Percentiles rank a stretch among this genome's conserved stretches.
phyloP scores from a whole-genome alignment of 2,113 vertebrate genomes.

The Chamaea fasciata region DNA sequence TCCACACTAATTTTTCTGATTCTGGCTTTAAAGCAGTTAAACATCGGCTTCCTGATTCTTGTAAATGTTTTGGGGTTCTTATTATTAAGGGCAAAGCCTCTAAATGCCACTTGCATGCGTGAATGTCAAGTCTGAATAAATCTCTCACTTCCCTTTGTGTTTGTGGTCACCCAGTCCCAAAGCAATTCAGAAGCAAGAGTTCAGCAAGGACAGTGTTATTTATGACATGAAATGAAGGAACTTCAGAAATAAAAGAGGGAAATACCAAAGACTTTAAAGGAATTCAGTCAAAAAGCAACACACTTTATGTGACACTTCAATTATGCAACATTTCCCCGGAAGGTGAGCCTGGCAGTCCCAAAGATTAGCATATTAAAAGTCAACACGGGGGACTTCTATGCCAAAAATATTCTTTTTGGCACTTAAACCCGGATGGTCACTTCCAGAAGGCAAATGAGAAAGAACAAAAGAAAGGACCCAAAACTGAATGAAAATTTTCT shows the following conservation, averaged over 20 bases:
- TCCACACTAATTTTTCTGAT: background rate
- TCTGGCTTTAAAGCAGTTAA: background rate
- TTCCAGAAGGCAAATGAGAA: background rate
- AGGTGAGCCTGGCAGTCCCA: background rate
- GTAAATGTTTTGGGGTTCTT: background rate
- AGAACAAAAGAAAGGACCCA: background rate
- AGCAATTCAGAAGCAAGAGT: background rate
- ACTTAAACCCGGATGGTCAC: background rate
- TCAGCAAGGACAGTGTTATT: conserved; percentile 17
- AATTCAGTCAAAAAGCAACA: background rate
- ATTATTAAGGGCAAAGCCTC: background rate
- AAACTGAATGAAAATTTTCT: background rate
- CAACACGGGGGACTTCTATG: background rate
- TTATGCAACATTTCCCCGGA: background rate
- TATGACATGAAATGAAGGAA: background rate
- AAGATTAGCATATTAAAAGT: background rate
- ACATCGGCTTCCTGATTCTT: background rate
- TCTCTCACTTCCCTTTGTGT: background rate
- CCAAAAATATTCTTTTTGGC: background rate
- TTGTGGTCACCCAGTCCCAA: background rate
- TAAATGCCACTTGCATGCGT: background rate
- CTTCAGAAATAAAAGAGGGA: conserved; percentile 7
- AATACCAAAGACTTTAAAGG: background rate
- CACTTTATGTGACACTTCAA: background rate
- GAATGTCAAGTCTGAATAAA: background rate